A percentile compares a stretch with the other conserved stretches of the same genome.
Conservation (phyloP, 2,888 invertebrate genomes). For the Ametastegia equiseti region DNA sequence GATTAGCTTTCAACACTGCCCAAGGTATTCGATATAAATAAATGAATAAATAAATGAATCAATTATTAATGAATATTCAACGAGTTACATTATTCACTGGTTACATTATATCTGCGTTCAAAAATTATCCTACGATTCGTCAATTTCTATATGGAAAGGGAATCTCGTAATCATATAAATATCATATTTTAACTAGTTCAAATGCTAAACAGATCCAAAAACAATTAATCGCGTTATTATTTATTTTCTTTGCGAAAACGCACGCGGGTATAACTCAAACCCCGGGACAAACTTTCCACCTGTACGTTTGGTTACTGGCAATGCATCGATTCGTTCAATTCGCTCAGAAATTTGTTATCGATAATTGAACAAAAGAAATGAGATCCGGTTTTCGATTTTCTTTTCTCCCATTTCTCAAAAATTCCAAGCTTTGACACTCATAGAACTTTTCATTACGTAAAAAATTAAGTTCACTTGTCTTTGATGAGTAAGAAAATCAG, state of each 20-base stretch:
- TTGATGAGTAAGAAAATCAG: background rate
- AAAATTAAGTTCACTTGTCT: background rate
- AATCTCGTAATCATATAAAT: background rate
- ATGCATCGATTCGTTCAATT: no score
- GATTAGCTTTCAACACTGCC: conserved; percentile 3
- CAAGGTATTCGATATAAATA: background rate
- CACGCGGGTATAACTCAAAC: no score
- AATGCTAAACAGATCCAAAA: background rate
- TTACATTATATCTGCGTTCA: background rate
- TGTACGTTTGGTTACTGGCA: background rate
- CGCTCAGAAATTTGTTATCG: no score
- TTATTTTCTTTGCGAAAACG: background rate
- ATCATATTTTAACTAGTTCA: background rate
- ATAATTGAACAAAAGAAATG: no score
- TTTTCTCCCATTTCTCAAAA: background rate
- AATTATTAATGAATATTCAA: conserved; percentile 10
- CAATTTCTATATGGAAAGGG: background rate
- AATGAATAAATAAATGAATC: no score
- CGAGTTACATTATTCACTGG: background rate
- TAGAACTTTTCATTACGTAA: background rate
- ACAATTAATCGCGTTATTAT: background rate
- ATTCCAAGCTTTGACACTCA: background rate
- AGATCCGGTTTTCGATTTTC: background rate
- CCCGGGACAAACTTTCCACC: no score
- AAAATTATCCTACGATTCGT: background rate